Base-by-base conservation (phyloP, 2,797 vertebrate genomes). In the Staurois parvus region DNA sequence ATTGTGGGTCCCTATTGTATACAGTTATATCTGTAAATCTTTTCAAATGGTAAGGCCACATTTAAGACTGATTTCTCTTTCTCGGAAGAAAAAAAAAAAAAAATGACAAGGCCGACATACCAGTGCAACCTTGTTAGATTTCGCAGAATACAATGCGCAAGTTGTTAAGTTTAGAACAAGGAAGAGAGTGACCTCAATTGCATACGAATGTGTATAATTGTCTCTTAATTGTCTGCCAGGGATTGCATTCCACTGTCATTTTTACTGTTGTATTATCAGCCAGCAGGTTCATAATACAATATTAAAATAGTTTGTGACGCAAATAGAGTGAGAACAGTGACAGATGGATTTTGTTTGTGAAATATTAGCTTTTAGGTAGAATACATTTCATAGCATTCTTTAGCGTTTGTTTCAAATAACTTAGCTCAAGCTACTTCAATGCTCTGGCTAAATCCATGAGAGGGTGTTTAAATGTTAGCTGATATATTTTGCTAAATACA, bases 161-260 rank as follows among this genome's bases (percentile, higher is more conserved):
- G 40, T 73, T 45, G 9, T 13, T 28, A 17, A 5, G 40, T 45
- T 28, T 15, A 59, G 19, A 56, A 56, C 29, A 76, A 76, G 67
- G 76, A 79, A 79, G 34, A 73, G 56, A 30, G 26, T 84, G 76
- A 84, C 76, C 67, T 79, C 26, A 56, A 79, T 84, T 79, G 17
- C 13, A 64, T 74, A 32, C 8, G 64, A 84, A 72, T 42, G 34
- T 24, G 34, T 34, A 72, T 79, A 79, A 79, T 79, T 72, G 21
- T 84, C 19, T 13, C 28, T 62, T 79, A 79, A 83, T 76, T 52
- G 69, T 56, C 64, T 69, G 15, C 28, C 2, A 66, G 73, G 68
- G 21, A 64, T 73, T 45, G 28, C 21, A 84, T 42, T 40, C 76
- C 26, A 52, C 28, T 52, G 32, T 45, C 45, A 62, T 74, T 83